phyloP scores from a whole-genome alignment of 2,888 invertebrate genomes.

The Cheilosia urbana region DNA sequence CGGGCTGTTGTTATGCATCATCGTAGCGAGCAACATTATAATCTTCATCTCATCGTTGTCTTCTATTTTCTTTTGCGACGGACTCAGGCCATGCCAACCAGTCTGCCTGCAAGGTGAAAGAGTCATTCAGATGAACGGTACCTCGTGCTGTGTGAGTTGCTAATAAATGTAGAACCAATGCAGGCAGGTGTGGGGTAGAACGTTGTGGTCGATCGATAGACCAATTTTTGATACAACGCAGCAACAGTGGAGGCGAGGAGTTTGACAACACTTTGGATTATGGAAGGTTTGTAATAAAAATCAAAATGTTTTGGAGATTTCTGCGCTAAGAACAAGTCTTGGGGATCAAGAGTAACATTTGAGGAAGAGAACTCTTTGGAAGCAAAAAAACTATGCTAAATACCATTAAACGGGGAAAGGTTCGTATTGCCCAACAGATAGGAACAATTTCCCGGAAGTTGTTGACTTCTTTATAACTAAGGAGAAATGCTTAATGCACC shows the following conservation, averaged over 20 bases:
- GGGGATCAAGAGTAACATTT: too few relatives aligned
- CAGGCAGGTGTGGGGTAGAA: conserved; percentile 43
- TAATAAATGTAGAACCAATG: conserved; percentile 66
- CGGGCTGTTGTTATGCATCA: conserved; percentile 51
- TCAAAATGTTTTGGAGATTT: too few relatives aligned
- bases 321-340: too few relatives aligned
- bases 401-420: too few relatives aligned
- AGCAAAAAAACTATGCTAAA: too few relatives aligned
- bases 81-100: conserved; percentile 44
- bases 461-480: too few relatives aligned
- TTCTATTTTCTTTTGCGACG: conserved; percentile 29
- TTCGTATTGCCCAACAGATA: too few relatives aligned
- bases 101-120: conserved; percentile 72
- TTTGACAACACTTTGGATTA: not conserved
- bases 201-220: conserved; percentile 43
- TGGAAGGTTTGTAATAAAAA: too few relatives aligned
- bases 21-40: conserved; percentile 44
- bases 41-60: conserved; percentile 48
- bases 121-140: conserved; percentile 74
- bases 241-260: conserved; percentile 20
- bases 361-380: too few relatives aligned
- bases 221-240: conserved; percentile 15
- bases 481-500: too few relatives aligned
- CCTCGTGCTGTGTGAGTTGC: conserved; percentile 65
- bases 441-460: too few relatives aligned